phyloP scores from a whole-genome alignment of 2,797 vertebrate species.

The Dryobates pubescens region DNA sequence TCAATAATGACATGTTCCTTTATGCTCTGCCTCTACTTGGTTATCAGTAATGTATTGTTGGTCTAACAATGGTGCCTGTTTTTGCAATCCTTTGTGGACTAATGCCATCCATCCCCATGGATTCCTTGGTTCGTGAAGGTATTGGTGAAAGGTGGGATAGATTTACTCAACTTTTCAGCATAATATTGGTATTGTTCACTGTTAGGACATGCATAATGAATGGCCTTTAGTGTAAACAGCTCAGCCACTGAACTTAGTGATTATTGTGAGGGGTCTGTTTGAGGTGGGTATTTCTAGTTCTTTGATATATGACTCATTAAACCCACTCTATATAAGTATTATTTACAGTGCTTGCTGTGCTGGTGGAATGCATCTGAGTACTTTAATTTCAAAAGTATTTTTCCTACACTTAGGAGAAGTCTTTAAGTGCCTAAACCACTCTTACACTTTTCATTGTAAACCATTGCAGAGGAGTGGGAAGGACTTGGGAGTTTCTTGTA shows the following conservation, averaged over 20 bases:
- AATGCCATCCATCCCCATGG: constrained; percentile 54
- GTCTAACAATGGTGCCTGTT: constrained; percentile 46
- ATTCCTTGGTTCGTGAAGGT: constrained; percentile 50
- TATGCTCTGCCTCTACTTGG: constrained; percentile 27
- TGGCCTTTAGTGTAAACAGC: constrained; percentile 64
- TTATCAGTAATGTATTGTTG: constrained; percentile 50
- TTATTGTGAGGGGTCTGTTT: constrained; percentile 47
- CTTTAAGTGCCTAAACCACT: constrained; percentile 25
- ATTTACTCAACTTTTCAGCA: constrained; percentile 68
- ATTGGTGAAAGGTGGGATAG: constrained; percentile 64
- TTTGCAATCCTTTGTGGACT: constrained; percentile 49
- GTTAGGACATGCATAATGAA: constrained; percentile 41
- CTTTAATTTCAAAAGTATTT: constrained; percentile 53
- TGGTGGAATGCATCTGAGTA: constrained; percentile 37
- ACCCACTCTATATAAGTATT: constrained; percentile 32
- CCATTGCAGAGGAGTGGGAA: background rate
- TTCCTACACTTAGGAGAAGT: constrained; percentile 19
- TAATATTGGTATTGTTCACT: constrained; percentile 69
- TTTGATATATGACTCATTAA: constrained; percentile 69
- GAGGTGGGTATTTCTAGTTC: constrained; percentile 52
- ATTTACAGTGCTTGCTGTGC: constrained; percentile 47
- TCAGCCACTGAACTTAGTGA: constrained; percentile 18
- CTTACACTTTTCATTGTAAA: constrained; percentile 19
- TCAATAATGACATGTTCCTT: constrained; percentile 27
- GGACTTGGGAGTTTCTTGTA: background rate